Base-by-base conservation (phyloP, 2,888 invertebrate genomes). In the Eristalinus sepulchralis region DNA sequence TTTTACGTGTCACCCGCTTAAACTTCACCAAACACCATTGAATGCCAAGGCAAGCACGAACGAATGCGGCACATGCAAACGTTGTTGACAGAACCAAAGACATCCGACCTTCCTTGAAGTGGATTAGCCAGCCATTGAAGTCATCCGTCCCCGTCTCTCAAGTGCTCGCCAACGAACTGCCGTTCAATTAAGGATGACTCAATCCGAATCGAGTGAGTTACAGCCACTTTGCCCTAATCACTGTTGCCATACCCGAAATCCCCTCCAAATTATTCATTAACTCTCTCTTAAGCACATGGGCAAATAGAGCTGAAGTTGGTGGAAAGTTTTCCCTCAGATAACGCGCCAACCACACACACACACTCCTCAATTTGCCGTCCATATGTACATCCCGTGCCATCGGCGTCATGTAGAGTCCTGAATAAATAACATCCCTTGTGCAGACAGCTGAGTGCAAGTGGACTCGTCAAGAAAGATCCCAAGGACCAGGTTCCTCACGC, bases 401-500 rank as follows among this genome's bases (percentile, higher is more conserved):
- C 5, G 34, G 27, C 0, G 22, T n/a, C 57, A 2, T 27, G 9
- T 17, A 55, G 55, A 70, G 10, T 57, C 13, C 33, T 71, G 64
- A 79, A 71, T 79, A 71, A 71, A 71, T 71, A 73, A 80, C 36
- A 62, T 36, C 17, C 17, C 17, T 47, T 17, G 47, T 47, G 17
- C 47, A 6, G 8, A 47, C 47, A 47, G n/a, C 47, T 8, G 6
- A 17, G 47, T 47, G 47, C 47, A 47, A 17, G 47, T 47, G 62
- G 31, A 57, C 80, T 33, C 60, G 55, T 0, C n/a, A 47, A 47
- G 47, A 9, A 47, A 47, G 8, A n/a, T 47, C 17, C 8, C 17
- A 17, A 47, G 8, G 47, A n/a, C 8, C 17, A 17, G n/a, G 5
- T 17, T 47, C 17, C 47, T 47, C 47, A 57, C 67, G 53, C 22